Base-by-base conservation (phyloP, 2,888 invertebrate genomes). In the Nipponacmea schrenckii region DNA sequence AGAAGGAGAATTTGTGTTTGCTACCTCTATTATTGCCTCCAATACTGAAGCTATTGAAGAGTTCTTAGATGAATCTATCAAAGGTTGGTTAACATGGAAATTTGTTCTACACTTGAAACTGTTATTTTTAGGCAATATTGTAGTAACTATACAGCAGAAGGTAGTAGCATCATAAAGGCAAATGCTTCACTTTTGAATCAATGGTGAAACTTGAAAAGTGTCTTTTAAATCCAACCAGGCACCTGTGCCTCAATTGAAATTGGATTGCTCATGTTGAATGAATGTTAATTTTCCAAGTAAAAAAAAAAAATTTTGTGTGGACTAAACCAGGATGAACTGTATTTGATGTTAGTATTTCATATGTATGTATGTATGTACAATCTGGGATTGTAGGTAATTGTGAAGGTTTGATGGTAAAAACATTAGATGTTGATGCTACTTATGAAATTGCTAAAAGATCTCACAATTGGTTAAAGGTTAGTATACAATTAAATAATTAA, bases 361-460 rank as follows among this genome's bases (percentile, higher is more conserved):
- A n/a, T n/a, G n/a, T n/a, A n/a, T n/a, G n/a, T n/a, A n/a, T n/a
- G n/a, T n/a, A n/a, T n/a, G n/a, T n/a, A n/a, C n/a, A 0, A 5
- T 5, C 39, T 39, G 4, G 39, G 7, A 39, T 85, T 85, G 76
- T 85, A 91, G 96, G 95, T 69, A 96, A 97, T 86, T 99, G 99
- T 90, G 99, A 99, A 91, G 99, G 99, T 0, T 91, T 99, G 71
- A 99, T 99, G 98, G 96, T 99, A 10, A 99, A 99, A 91, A 96
- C 97, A 0, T 90, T 99, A 68, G 92, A 93, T 80, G 93, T 93
- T 45, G 94, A 95, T 83, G 96, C 98, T 0, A 94, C 95, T 0
- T 99, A 99, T 89, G 98, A 99, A 91, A 98, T 99, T 81, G 98
- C 98, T 0, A 95, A 97, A 82, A 91, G 99, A 68, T 89, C 89